Evolutionary conservation across 2,113 vertebrate genomes (phyloP).

Genomic region (Gnathonemus longibarbis): DNA sequence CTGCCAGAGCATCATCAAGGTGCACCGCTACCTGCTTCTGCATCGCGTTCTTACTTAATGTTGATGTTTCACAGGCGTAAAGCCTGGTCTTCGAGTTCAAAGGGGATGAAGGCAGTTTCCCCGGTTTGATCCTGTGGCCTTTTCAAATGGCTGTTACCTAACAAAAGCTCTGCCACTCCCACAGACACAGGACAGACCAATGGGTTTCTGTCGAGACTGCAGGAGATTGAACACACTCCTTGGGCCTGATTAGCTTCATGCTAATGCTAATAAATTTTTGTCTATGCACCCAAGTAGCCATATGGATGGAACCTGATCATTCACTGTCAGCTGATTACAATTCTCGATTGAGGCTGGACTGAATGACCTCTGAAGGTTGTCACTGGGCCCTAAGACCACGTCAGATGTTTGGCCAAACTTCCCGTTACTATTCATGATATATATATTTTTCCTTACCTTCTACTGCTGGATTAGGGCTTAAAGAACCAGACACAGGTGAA

Average conservation of each 20-base stretch:
- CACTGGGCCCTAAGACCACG: background rate
- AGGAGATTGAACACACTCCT: background rate
- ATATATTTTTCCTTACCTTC: background rate
- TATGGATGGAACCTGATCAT: background rate
- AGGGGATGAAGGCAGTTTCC: background rate
- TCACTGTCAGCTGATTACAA: background rate
- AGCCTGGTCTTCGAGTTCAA: background rate
- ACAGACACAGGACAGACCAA: background rate
- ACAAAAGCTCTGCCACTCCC: background rate
- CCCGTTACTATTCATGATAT: background rate
- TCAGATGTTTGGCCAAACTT: background rate
- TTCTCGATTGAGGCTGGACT: background rate
- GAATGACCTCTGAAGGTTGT: background rate
- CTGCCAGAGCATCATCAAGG: slow-evolving; percentile 94
- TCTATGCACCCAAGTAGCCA: background rate
- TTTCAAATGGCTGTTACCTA: background rate
- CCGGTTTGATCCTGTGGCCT: background rate
- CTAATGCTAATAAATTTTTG: background rate
- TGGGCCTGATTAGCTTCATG: background rate
- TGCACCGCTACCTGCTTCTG: slow-evolving; percentile 24
- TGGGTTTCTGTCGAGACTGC: background rate
- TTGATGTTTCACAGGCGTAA: background rate
- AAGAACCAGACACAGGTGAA: slow-evolving; percentile 74
- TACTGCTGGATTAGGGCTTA: slow-evolving; percentile 55
- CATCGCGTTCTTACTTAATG: background rate